Conservation (phyloP, 37 sponge, comb jelly and placozoan species). For the Agelas oroides region DNA sequence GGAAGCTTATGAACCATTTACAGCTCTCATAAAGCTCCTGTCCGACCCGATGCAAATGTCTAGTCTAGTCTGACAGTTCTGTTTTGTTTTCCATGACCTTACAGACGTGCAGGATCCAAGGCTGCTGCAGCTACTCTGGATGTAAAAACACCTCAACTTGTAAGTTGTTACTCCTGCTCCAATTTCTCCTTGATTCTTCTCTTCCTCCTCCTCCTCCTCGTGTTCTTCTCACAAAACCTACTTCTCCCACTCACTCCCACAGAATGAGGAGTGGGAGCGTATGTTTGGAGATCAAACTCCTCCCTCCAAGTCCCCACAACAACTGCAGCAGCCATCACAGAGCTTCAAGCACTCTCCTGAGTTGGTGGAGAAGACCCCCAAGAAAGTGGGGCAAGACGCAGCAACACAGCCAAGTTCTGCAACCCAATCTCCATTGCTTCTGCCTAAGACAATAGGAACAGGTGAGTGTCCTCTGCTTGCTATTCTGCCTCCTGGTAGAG, state of each 20-base stretch:
- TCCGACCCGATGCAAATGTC: no score
- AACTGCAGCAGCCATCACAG: not conserved
- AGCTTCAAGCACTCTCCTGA: not conserved
- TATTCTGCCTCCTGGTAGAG: no score
- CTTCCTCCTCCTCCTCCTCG: not conserved
- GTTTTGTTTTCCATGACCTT: not conserved
- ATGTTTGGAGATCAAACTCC: constrained; percentile 72
- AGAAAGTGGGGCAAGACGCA: constrained; percentile 1
- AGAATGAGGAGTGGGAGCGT: constrained; percentile 90
- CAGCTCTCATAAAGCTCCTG: no score
- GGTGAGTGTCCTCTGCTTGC: no score
- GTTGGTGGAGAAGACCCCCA: constrained; percentile 6
- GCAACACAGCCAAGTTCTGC: no score
- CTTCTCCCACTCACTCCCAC: not conserved
- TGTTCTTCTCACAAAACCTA: not conserved
- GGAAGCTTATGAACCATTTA: no score
- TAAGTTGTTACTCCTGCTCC: not conserved
- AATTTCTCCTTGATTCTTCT: not conserved
- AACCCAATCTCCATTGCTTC: no score
- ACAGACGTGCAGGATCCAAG: not conserved
- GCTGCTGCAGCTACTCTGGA: no score
- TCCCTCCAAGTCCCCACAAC: not conserved
- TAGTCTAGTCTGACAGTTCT: no score
- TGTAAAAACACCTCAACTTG: not conserved
- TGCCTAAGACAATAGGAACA: no score